A percentile compares a stretch with the other conserved stretches of the same genome.
These are phyloP conservation scores for Corella eumyota DNA, from an alignment of 23 tunicate species.

Conservation along the genomic window DNA sequence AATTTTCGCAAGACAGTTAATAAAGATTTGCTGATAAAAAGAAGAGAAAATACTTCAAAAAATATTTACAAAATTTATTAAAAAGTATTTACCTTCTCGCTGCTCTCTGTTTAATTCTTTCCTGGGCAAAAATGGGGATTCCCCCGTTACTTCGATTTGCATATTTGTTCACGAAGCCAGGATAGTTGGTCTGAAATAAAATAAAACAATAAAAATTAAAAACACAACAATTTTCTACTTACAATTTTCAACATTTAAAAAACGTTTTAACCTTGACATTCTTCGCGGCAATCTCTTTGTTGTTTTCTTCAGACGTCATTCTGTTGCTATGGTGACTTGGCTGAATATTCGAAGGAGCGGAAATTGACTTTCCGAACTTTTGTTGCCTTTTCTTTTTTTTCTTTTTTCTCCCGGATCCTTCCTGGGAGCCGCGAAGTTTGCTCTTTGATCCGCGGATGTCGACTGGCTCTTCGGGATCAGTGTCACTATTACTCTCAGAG, in stretches of 20 bases:
- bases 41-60: too few relatives aligned
- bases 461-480: constrained; percentile 72
- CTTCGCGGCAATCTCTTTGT: neutral
- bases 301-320: neutral
- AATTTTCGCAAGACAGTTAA: too few relatives aligned
- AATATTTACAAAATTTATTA: too few relatives aligned
- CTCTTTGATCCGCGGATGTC: constrained; percentile 14
- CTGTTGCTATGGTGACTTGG: too few relatives aligned
- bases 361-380: constrained; percentile 41
- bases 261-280: too few relatives aligned
- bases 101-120: constrained; percentile 77
- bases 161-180: constrained; percentile 65
- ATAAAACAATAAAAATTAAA: neutral
- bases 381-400: constrained; percentile 57
- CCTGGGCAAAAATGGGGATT: constrained; percentile 88
- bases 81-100: constrained; percentile 75
- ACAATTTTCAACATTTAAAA: too few relatives aligned
- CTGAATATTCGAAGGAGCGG: constrained; percentile 46
- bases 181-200: constrained; percentile 22
- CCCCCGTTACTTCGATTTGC: constrained; percentile 91
- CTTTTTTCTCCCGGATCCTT: constrained; percentile 22
- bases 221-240: too few relatives aligned
- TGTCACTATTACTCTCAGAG: constrained; percentile 81
- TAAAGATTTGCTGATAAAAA: too few relatives aligned
- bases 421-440: constrained; percentile 14